Evolutionary conservation across 2,113 vertebrate species (phyloP).

Genomic region (Eulemur macaco): DNA sequence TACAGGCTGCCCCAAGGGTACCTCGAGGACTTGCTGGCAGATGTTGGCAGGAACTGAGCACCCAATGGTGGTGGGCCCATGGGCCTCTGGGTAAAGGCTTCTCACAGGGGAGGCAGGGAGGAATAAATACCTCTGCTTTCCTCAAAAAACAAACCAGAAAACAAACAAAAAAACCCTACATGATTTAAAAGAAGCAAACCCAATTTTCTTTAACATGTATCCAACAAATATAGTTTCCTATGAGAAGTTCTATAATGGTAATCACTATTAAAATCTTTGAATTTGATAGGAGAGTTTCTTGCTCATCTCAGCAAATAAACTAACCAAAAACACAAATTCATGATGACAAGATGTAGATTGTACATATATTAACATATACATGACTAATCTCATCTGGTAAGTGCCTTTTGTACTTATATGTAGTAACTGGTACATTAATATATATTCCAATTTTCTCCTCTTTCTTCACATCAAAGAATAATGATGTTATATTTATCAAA

Average conservation of each 20-base stretch:
- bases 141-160: too few species aligned
- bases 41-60: not conserved
- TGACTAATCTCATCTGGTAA: not conserved
- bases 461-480: not conserved
- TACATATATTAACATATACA: not conserved
- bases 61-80: not conserved
- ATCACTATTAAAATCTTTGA: not conserved
- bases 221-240: not conserved
- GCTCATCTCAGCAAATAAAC: not conserved
- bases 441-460: not conserved
- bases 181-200: not conserved
- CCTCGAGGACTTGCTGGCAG: constrained; percentile 10
- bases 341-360: not conserved
- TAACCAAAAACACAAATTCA: not conserved
- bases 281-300: not conserved
- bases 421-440: not conserved
- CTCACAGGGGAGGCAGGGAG: not conserved
- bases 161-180: too few species aligned
- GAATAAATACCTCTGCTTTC: constrained; percentile 34
- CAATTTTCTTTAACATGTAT: not conserved
- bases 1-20: constrained; percentile 77
- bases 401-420: not conserved
- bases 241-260: not conserved
- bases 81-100: not conserved
- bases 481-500: not conserved